Conservation (phyloP, 1,140 invertebrate species). For the Gryllus bimaculatus region DNA sequence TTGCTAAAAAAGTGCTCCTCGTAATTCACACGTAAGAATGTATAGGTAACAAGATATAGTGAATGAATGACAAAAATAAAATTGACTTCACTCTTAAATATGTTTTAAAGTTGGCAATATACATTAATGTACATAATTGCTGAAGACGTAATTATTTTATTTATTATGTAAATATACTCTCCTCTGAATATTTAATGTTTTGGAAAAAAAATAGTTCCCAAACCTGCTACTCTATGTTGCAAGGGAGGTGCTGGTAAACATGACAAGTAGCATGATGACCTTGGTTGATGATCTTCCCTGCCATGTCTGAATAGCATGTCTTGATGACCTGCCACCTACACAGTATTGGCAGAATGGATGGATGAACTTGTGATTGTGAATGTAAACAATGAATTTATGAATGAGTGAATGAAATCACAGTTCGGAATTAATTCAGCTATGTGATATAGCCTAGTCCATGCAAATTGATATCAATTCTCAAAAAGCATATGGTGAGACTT, state of each 20-base stretch:
- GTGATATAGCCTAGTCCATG: conserved; percentile 1
- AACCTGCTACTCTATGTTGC: conserved; percentile 12
- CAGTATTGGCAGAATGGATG: conserved; percentile 3
- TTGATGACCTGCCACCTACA: background rate
- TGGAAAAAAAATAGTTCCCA: conserved; percentile 12
- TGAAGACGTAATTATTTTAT: conserved; percentile 15
- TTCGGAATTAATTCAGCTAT: background rate
- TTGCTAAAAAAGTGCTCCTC: conserved; percentile 4
- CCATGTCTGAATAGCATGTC: conserved; percentile 3
- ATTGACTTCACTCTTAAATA: conserved; percentile 10
- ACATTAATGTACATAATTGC: conserved; percentile 16
- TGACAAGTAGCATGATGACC: background rate
- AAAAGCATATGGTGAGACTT: conserved; percentile 4
- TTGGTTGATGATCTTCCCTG: conserved; percentile 3
- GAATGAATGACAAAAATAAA: conserved; percentile 12
- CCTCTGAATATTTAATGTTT: conserved; percentile 11
- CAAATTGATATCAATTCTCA: background rate
- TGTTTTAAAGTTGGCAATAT: conserved; percentile 14
- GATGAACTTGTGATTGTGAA: background rate
- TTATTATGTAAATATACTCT: conserved; percentile 13
- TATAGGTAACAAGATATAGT: conserved; percentile 10
- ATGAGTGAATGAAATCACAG: conserved; percentile 4
- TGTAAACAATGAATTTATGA: background rate
- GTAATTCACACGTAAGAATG: background rate
- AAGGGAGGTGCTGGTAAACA: conserved; percentile 11